phyloP scores from a whole-genome alignment of 30 jellyfish, hydroid and myxozoan genomes.

The Hydra vulgaris region DNA sequence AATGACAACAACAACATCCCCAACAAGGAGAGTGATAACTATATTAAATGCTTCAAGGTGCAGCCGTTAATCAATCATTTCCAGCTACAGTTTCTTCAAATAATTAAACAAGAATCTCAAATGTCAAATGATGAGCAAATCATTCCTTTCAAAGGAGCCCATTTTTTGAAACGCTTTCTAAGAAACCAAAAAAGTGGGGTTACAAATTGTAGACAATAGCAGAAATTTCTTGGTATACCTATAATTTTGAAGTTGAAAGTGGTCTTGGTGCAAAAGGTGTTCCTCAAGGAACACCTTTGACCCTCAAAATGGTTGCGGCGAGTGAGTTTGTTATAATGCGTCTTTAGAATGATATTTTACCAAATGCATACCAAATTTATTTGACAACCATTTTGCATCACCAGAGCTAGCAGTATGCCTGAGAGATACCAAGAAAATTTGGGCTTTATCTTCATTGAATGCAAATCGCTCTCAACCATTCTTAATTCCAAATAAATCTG shows the following conservation, averaged over 20 bases:
- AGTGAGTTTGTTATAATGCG: constrained; percentile 29
- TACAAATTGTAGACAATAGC: constrained; percentile 37
- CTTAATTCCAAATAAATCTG: constrained; percentile 24
- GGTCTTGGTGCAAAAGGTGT: constrained; percentile 23
- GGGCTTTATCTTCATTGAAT: constrained; percentile 30
- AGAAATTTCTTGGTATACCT: constrained; percentile 36
- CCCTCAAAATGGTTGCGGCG: constrained; percentile 19
- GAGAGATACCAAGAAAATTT: constrained; percentile 14
- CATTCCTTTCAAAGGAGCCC: constrained; percentile 60
- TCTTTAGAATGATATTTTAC: constrained; percentile 13
- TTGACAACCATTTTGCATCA: constrained; percentile 15
- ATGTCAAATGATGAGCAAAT: constrained; percentile 48
- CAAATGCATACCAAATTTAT: constrained; percentile 19
- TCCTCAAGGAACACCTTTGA: constrained; percentile 12
- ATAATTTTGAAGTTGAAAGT: constrained; percentile 39
- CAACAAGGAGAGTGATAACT: constrained; percentile 4
- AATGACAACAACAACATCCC: constrained; percentile 22
- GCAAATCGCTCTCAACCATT: constrained; percentile 24
- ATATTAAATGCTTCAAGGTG: constrained; percentile 30
- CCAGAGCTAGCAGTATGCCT: too few species aligned
- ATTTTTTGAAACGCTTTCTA: constrained; percentile 46
- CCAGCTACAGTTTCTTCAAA: constrained; percentile 28
- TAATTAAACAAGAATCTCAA: constrained; percentile 23
- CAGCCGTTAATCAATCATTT: constrained; percentile 56
- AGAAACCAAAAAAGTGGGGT: constrained; percentile 61